phyloP scores from a whole-genome alignment of 2,797 vertebrate species.

The Hippocampus kuda region DNA sequence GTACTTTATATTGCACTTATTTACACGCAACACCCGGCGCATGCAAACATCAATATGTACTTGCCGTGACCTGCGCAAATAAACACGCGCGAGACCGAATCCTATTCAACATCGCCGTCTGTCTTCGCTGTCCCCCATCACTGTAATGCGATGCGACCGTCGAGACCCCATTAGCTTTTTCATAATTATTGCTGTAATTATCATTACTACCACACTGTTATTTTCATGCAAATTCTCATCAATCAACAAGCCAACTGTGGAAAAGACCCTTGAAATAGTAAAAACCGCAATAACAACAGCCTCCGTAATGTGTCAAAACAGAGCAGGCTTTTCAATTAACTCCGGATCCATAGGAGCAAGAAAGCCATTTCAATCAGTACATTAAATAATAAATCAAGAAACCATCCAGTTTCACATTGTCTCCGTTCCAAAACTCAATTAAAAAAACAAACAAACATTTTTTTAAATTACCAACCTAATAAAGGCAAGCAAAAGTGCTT shows the following conservation, averaged over 20 bases:
- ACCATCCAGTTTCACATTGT: slow-evolving; percentile 4
- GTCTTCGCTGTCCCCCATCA: slow-evolving; percentile 36
- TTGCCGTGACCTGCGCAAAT: neutral
- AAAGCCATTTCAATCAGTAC: slow-evolving; percentile 21
- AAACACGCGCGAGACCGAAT: slow-evolving; percentile 12
- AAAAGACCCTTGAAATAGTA: slow-evolving; percentile 29
- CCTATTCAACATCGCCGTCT: slow-evolving; percentile 23
- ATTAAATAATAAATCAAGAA: slow-evolving; percentile 31
- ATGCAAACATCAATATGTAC: slow-evolving; percentile 1
- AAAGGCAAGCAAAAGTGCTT: neutral
- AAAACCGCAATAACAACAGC: slow-evolving; percentile 37
- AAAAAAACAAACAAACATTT: slow-evolving; percentile 11
- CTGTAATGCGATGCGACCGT: slow-evolving; percentile 19
- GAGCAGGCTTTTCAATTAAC: slow-evolving; percentile 37
- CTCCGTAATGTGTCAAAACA: slow-evolving; percentile 29
- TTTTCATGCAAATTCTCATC: slow-evolving; percentile 41
- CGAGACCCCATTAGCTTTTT: slow-evolving; percentile 30
- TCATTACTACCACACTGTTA: slow-evolving; percentile 49
- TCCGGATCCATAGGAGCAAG: slow-evolving; percentile 17
- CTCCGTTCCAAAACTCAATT: slow-evolving; percentile 20
- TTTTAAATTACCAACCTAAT: slow-evolving; percentile 9
- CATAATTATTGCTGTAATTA: slow-evolving; percentile 42
- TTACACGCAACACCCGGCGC: neutral
- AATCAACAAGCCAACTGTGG: slow-evolving; percentile 37
- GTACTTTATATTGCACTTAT: neutral